Conservation (phyloP, 1,140 invertebrate genomes). For the Sycophila sp. region DNA sequence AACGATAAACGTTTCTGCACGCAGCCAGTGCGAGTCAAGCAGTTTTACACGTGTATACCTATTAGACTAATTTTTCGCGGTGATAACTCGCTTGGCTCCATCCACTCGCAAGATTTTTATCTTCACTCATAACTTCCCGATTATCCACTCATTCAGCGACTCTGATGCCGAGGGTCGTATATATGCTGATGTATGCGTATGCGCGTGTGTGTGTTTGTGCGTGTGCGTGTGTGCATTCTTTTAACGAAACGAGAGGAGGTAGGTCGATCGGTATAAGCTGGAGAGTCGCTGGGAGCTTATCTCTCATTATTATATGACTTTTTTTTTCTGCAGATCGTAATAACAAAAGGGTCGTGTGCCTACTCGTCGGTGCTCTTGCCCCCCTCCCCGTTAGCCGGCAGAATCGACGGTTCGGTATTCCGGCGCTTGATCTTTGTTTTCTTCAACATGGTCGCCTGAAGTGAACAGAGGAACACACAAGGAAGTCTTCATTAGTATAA, state of each 20-base stretch:
- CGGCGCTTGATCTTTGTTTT: conserved; percentile 95
- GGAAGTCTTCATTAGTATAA: conserved; percentile 29
- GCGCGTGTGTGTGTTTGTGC: background rate
- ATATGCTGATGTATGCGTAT: too few relatives aligned
- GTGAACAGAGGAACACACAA: conserved; percentile 58
- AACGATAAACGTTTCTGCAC: too few relatives aligned
- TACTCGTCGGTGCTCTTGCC: conserved; percentile 71
- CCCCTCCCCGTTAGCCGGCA: conserved; percentile 75
- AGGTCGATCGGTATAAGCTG: too few relatives aligned
- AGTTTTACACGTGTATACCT: too few relatives aligned
- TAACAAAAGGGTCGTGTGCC: conserved; percentile 39
- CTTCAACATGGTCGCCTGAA: conserved; percentile 89
- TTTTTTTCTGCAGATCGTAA: background rate
- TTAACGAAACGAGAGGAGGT: background rate
- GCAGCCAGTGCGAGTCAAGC: too few relatives aligned
- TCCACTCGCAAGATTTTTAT: too few relatives aligned
- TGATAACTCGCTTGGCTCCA: too few relatives aligned
- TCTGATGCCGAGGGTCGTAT: too few relatives aligned
- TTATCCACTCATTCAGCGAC: too few relatives aligned
- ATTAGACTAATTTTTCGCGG: too few relatives aligned
- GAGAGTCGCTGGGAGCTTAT: too few relatives aligned
- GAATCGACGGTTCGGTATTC: conserved; percentile 85
- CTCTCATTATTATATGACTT: background rate
- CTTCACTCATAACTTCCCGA: too few relatives aligned
- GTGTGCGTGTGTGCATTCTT: background rate